Evolutionary conservation across 2,113 vertebrate genomes (phyloP).

Genomic region (Peromyscus polionotus): DNA sequence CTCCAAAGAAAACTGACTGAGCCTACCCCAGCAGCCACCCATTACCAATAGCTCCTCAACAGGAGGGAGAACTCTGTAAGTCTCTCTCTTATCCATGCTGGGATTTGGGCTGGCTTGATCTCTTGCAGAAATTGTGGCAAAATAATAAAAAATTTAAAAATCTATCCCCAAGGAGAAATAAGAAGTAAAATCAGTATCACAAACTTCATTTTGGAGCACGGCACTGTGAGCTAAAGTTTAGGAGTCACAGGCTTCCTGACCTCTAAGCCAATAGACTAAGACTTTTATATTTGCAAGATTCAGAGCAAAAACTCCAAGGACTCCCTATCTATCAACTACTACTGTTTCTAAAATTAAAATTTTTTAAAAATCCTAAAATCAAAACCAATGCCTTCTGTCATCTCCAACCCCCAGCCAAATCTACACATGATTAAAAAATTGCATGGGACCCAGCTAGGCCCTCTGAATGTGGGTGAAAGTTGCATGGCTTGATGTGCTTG

Average conservation of each 20-base stretch:
- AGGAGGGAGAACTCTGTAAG: background rate
- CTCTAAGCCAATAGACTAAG: background rate
- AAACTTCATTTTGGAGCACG: constrained; percentile 12
- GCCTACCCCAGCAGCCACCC: background rate
- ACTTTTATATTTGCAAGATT: background rate
- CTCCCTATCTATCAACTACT: background rate
- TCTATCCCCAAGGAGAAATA: constrained; percentile 16
- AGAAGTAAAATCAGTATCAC: background rate
- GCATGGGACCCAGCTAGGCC: too few relatives aligned
- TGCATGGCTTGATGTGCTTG: too few relatives aligned
- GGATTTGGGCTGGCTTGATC: background rate
- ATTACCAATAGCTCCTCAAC: background rate
- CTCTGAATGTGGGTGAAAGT: too few relatives aligned
- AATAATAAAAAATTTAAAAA: background rate
- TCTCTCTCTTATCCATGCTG: background rate
- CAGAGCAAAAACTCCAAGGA: background rate
- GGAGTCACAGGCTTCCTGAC: background rate
- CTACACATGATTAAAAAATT: background rate
- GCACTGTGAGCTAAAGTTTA: background rate
- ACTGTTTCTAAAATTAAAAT: constrained; percentile 44
- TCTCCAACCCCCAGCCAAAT: background rate
- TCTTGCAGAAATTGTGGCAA: background rate
- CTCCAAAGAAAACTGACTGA: background rate
- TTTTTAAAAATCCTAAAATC: background rate
- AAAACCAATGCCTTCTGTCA: background rate